Evolutionary conservation across 2,797 vertebrate genomes (phyloP).

Genomic region (Sebastes minor): DNA sequence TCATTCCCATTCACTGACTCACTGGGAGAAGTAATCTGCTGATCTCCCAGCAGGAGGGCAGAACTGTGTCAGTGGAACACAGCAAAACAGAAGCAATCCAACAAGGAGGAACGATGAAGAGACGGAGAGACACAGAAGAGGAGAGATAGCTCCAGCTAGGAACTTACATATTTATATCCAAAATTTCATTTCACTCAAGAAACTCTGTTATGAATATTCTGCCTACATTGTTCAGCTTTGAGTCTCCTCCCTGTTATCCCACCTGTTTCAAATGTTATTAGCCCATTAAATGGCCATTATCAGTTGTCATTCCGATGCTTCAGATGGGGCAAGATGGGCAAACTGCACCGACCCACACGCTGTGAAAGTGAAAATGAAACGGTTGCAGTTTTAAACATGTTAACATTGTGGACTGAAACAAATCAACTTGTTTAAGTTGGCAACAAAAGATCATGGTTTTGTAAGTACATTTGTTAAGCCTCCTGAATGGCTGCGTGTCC

Average conservation of each 20-base stretch:
- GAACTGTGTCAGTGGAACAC: slow-evolving; percentile 29
- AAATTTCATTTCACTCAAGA: not conserved
- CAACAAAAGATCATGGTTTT: not conserved
- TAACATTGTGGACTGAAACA: no score
- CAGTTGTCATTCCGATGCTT: not conserved
- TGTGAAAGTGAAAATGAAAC: no score
- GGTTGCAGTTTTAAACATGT: no score
- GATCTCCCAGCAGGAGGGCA: slow-evolving; percentile 52
- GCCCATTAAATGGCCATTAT: not conserved
- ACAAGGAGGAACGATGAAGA: not conserved
- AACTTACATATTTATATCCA: not conserved
- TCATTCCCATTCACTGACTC: slow-evolving; percentile 39
- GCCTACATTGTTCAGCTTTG: not conserved
- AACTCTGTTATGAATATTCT: not conserved
- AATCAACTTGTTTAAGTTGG: no score
- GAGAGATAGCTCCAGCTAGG: not conserved
- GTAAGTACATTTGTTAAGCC: no score
- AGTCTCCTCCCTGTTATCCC: not conserved
- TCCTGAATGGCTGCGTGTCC: no score
- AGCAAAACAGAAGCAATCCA: not conserved
- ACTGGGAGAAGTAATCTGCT: slow-evolving; percentile 48
- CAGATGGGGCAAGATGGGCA: no score
- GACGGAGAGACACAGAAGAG: no score
- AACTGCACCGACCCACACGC: no score
- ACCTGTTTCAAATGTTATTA: no score